phyloP scores from a whole-genome alignment of 2,888 invertebrate species.

The Daptonema setosum region DNA sequence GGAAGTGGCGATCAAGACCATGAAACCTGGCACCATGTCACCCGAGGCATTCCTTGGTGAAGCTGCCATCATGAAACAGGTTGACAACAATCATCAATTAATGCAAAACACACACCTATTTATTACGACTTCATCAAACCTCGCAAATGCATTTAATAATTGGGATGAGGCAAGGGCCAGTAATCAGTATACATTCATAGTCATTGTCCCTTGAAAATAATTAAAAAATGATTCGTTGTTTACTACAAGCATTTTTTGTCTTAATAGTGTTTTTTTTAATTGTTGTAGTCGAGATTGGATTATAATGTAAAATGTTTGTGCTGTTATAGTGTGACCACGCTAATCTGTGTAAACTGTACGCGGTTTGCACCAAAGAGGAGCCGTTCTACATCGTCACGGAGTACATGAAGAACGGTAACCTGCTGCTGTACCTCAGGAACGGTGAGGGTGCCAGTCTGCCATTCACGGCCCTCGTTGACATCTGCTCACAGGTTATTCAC shows the following conservation, averaged over 20 bases:
- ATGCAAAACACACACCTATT: too few relatives aligned
- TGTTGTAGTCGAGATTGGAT: too few relatives aligned
- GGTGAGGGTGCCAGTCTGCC: conserved; percentile 64
- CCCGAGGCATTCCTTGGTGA: conserved; percentile 81
- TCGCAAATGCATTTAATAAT: too few relatives aligned
- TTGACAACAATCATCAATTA: too few relatives aligned
- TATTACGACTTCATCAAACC: too few relatives aligned
- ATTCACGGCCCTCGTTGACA: conserved; percentile 75
- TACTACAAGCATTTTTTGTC: too few relatives aligned
- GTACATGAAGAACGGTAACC: conserved; percentile 68
- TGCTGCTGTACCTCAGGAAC: conserved; percentile 70
- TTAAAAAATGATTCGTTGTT: too few relatives aligned
- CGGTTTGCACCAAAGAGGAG: conserved; percentile 74
- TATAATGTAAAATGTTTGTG: too few relatives aligned
- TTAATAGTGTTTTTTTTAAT: too few relatives aligned
- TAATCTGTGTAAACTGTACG: conserved; percentile 74
- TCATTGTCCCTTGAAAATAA: too few relatives aligned
- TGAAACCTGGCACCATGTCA: conserved; percentile 88
- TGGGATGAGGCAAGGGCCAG: too few relatives aligned
- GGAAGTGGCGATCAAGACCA: conserved; percentile 89
- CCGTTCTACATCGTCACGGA: conserved; percentile 79
- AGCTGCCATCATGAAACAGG: conserved; percentile 48
- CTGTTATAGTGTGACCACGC: conserved; percentile 91
- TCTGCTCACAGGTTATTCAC: conserved; percentile 55
- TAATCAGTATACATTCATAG: too few relatives aligned